These are phyloP conservation scores for Eospalax fontanierii DNA, from an alignment of 2,797 vertebrate genomes.

Conservation along the genomic window DNA sequence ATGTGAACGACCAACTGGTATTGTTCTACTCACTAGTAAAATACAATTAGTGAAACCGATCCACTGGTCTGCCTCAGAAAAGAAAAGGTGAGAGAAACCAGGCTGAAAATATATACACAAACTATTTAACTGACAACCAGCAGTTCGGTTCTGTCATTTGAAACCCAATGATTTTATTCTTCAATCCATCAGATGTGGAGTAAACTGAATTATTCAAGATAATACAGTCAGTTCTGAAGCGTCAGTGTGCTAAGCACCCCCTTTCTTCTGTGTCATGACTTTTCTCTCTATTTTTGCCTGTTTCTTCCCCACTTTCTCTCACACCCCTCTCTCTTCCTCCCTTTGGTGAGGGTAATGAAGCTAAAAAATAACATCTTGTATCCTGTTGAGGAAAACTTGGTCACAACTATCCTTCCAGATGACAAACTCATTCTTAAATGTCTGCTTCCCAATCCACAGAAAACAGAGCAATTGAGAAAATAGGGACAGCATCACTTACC, in stretches of 20 bases:
- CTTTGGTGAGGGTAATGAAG: constrained; percentile 84
- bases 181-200: constrained; percentile 68
- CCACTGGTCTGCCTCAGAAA: constrained; percentile 50
- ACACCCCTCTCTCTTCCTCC: not conserved
- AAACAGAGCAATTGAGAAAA: constrained; percentile 79
- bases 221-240: constrained; percentile 55
- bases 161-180: constrained; percentile 37
- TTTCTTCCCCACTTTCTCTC: constrained; percentile 45
- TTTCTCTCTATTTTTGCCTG: not conserved
- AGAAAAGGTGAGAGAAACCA: constrained; percentile 65
- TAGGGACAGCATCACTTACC: constrained; percentile 75
- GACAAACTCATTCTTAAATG: constrained; percentile 85
- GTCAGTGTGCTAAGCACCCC: not conserved
- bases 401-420: constrained; percentile 85
- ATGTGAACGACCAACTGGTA: constrained; percentile 62
- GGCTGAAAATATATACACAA: constrained; percentile 60
- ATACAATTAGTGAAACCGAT: constrained; percentile 68
- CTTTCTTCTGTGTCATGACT: not conserved
- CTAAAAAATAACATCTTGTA: constrained; percentile 86
- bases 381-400: constrained; percentile 84
- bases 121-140: constrained; percentile 65
- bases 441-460: constrained; percentile 81
- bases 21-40: constrained; percentile 70
- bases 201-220: constrained; percentile 67
- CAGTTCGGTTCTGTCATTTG: constrained; percentile 30